A percentile compares a stretch with the other conserved stretches of the same genome.
These are phyloP conservation scores for Ptilodon capucinus DNA, from an alignment of 2,888 invertebrate genomes.

Conservation along the genomic window DNA sequence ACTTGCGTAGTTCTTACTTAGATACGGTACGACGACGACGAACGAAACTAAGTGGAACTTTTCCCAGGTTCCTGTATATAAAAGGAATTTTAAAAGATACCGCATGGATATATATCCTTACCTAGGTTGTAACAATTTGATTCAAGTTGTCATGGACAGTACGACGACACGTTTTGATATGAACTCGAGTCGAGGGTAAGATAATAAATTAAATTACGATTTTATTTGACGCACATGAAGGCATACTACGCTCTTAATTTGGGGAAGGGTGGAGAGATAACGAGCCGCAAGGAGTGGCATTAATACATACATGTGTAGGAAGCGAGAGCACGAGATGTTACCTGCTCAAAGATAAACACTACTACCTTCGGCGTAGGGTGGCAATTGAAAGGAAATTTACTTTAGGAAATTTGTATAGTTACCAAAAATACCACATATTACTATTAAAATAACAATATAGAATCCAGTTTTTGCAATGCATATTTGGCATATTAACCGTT, in stretches of 20 bases:
- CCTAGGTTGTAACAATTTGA: neutral
- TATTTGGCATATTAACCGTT: too few species aligned
- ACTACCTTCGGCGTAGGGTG: slow-evolving; percentile 33
- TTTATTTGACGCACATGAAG: slow-evolving; percentile 34
- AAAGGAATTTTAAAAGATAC: slow-evolving; percentile 74
- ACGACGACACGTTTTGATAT: slow-evolving; percentile 16
- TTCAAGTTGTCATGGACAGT: slow-evolving; percentile 5
- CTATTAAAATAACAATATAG: too few species aligned
- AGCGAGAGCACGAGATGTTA: slow-evolving; percentile 42
- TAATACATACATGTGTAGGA: slow-evolving; percentile 58
- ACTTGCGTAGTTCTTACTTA: slow-evolving; percentile 68
- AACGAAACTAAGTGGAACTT: slow-evolving; percentile 75
- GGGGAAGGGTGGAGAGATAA: slow-evolving; percentile 54
- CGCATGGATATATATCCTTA: slow-evolving; percentile 31
- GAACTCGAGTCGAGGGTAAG: slow-evolving; percentile 19
- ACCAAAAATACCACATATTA: too few species aligned
- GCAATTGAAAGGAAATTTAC: neutral
- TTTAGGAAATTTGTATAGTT: neutral
- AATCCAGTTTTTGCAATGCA: too few species aligned
- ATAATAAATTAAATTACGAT: slow-evolving; percentile 38
- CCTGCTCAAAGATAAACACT: slow-evolving; percentile 55
- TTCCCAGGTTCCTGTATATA: slow-evolving; percentile 68
- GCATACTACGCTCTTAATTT: slow-evolving; percentile 57
- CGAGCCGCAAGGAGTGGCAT: slow-evolving; percentile 54
- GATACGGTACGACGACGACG: slow-evolving; percentile 61